A percentile compares a stretch with the other conserved stretches of the same genome.
Evolutionary conservation across 2,113 vertebrate species (phyloP).

Genomic region (Myrmophylax atrothorax): DNA sequence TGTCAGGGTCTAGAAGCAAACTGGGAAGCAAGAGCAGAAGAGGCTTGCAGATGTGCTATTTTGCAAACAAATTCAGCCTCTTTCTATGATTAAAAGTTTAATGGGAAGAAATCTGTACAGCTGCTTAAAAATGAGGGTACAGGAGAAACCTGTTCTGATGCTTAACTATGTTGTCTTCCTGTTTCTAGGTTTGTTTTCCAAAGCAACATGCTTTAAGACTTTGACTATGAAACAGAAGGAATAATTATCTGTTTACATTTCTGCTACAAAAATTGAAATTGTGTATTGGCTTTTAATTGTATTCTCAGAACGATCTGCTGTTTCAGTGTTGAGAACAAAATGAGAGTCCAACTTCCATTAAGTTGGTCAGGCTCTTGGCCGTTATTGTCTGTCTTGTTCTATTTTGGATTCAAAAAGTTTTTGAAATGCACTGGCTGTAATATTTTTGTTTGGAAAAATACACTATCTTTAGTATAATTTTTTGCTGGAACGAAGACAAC

Average conservation of each 20-base stretch:
- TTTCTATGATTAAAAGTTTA: neutral
- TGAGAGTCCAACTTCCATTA: neutral
- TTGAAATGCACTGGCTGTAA: neutral
- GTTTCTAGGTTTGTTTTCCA: neutral
- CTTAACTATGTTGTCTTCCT: neutral
- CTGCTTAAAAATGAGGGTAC: neutral
- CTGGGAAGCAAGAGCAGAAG: neutral
- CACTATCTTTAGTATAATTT: neutral
- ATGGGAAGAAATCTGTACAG: neutral
- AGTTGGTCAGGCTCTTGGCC: slow-evolving; percentile 39
- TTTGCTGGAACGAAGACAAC: neutral
- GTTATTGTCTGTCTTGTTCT: slow-evolving; percentile 43
- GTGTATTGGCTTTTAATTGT: neutral
- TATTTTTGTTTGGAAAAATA: neutral
- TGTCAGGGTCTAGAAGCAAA: neutral
- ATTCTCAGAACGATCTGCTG: neutral
- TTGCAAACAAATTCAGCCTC: neutral
- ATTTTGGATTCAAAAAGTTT: slow-evolving; percentile 4
- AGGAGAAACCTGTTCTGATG: neutral
- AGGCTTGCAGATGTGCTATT: neutral
- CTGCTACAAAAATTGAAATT: neutral
- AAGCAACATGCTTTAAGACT: neutral
- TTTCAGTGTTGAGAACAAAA: neutral
- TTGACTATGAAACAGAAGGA: neutral
- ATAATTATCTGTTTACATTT: slow-evolving; percentile 20